Evolutionary conservation across 2,113 vertebrate species (phyloP), one percentile per base, ranked within the genome.

Genomic region (Willisornis vidua): DNA sequence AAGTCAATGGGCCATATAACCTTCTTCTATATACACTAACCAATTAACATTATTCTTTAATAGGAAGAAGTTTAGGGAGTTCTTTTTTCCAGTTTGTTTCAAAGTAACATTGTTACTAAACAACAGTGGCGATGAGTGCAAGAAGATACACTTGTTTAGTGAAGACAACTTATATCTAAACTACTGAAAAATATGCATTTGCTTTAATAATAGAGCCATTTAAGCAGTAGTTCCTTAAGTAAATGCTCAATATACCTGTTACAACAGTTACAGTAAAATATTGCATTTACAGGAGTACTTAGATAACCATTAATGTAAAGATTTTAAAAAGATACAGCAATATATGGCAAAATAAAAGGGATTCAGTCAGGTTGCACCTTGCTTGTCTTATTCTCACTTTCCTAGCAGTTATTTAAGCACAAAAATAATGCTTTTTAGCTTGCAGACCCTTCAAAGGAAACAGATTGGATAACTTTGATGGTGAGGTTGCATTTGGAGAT

Each of bases 1-100:
- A 98, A 97, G 95, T 94, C 98, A 97, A 97, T 96, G 97, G 97
- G 93, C 97, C 96, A 96, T 97, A 93, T 87, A 96, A 97, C 91
- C 95, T 94, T 96, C 96, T 95, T 95, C 95, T 96, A 95, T 90
- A 97, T 65, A 93, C 88, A 58, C 96, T 90, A 97, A 84, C 94
- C 97, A 97, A 96, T 96, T 97, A 97, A 93, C 97, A 96, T 95
- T 96, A 95, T 93, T 97, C 94, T 97, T 97, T 95, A 96, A 96
- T 94, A 97, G 97, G 84, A 97, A 97, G 91, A 97, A 95, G 96
- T 97, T 95, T 89, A 91, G 90, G 84, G 78, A 93, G 75, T 90
- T 93, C 89, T 95, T 94, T 95, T 94, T 87, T 92, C 19, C 84
- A 74, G 89, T 97, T 86, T 89, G 73, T 80, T 92, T 94, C 93